Percentiles rank a stretch among this genome's conserved stretches.
These are phyloP conservation scores for Rhorus exstirpatorius DNA, from an alignment of 2,888 invertebrate species.

Conservation along the genomic window DNA sequence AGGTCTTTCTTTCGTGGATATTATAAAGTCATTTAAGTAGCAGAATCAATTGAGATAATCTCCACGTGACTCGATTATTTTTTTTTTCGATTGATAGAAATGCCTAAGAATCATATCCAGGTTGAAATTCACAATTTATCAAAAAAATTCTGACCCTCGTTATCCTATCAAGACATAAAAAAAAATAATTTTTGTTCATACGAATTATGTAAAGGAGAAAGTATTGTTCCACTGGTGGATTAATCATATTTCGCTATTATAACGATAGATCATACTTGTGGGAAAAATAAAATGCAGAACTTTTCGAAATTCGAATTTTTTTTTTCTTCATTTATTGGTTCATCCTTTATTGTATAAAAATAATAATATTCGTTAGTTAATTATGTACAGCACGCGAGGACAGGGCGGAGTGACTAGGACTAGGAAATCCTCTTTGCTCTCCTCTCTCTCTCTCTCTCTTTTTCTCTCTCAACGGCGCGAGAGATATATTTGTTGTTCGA, in stretches of 20 bases:
- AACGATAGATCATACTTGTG: background rate
- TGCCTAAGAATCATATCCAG: background rate
- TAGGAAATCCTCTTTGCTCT: constrained; percentile 45
- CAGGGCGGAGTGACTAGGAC: constrained; percentile 71
- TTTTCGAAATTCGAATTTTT: background rate
- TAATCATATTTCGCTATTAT: too few relatives aligned
- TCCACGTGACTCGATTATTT: constrained; percentile 28
- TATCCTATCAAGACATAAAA: background rate
- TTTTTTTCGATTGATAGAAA: constrained; percentile 25
- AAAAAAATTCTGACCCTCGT: background rate
- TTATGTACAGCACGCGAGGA: constrained; percentile 63
- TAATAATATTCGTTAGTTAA: constrained; percentile 58
- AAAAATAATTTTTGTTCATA: too few relatives aligned
- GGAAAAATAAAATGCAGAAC: background rate
- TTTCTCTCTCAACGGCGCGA: background rate
- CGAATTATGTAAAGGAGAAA: too few relatives aligned
- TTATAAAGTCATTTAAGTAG: constrained; percentile 37
- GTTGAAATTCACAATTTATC: background rate
- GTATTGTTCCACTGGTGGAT: too few relatives aligned
- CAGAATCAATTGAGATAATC: constrained; percentile 41
- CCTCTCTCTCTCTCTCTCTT: constrained; percentile 26
- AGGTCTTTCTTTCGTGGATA: constrained; percentile 41
- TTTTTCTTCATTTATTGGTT: constrained; percentile 13
- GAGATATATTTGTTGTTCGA: background rate
- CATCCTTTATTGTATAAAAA: constrained; percentile 44